A percentile compares a stretch with the other conserved stretches of the same genome.
phyloP scores from a whole-genome alignment of 2,797 vertebrate genomes.

The Phyllotis vaccarum region DNA sequence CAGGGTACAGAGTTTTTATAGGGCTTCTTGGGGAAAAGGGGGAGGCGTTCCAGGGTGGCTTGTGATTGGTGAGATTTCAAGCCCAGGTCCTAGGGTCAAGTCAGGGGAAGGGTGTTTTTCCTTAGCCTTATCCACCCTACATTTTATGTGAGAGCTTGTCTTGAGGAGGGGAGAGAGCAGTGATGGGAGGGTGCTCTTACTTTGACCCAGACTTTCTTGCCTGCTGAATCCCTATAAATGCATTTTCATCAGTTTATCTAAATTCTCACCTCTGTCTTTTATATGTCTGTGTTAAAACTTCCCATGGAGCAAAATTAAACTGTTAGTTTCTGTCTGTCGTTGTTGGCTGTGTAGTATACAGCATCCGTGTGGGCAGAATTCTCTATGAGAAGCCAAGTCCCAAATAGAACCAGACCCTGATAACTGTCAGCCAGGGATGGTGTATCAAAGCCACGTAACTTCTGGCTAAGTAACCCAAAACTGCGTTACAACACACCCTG shows the following conservation, averaged over 20 bases:
- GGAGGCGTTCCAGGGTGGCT: neutral
- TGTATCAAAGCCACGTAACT: neutral
- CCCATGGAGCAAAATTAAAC: conserved; percentile 9
- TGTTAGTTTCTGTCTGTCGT: neutral
- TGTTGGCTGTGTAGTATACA: neutral
- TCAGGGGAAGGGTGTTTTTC: neutral
- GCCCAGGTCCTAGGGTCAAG: neutral
- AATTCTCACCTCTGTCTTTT: conserved; percentile 2
- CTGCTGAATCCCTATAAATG: neutral
- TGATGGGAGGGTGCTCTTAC: neutral
- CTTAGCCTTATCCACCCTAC: neutral
- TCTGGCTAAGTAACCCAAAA: neutral
- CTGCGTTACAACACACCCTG: neutral
- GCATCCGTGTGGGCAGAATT: conserved; percentile 15
- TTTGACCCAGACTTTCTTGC: neutral
- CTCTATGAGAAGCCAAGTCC: neutral
- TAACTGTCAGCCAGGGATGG: neutral
- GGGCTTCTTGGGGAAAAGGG: neutral
- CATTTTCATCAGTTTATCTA: neutral
- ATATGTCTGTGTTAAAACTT: neutral
- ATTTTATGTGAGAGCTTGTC: neutral
- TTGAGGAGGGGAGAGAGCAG: neutral
- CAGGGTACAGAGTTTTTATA: neutral
- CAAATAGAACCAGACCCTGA: neutral
- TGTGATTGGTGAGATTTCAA: neutral